Evolutionary conservation across 2,888 invertebrate genomes (phyloP).

Genomic region (Cremastinae sp.): DNA sequence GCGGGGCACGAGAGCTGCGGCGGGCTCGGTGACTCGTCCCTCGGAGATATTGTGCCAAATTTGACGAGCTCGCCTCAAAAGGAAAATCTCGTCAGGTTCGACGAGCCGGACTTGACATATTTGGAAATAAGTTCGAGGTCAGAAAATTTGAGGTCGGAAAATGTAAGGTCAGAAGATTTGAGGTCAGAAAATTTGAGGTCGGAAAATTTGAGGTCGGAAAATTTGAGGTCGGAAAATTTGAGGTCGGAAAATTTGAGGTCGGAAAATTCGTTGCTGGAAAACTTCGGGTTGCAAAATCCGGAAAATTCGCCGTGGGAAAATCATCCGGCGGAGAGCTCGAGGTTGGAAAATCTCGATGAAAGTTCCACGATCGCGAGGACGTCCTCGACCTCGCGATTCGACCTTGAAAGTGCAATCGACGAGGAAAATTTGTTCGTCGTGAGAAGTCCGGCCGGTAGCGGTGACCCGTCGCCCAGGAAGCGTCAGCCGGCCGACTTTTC

Average conservation of each 20-base stretch:
- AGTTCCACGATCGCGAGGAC: too few relatives aligned
- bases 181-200: too few relatives aligned
- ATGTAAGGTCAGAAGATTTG: neutral
- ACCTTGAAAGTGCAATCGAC: constrained; percentile 5
- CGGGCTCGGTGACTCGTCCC: neutral
- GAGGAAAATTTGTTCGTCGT: constrained; percentile 36
- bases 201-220: too few relatives aligned
- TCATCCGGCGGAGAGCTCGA: too few relatives aligned
- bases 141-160: neutral
- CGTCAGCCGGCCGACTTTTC: constrained; percentile 69
- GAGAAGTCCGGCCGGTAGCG: too few relatives aligned
- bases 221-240: too few relatives aligned
- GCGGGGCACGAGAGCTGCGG: constrained; percentile 64
- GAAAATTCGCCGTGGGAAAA: too few relatives aligned
- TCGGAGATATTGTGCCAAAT: neutral
- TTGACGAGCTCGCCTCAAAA: neutral
- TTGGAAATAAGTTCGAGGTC: constrained; percentile 35
- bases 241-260: too few relatives aligned
- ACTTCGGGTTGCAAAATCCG: too few relatives aligned
- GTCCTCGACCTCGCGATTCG: neutral
- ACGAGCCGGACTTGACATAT: constrained; percentile 15
- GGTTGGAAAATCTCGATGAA: too few relatives aligned
- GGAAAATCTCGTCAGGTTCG: constrained; percentile 8
- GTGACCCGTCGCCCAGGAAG: constrained; percentile 61
- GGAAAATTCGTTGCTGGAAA: too few relatives aligned